A percentile compares a stretch with the other conserved stretches of the same genome.
Evolutionary conservation across 2,888 invertebrate genomes (phyloP).

Genomic region (Lissonota sp.): DNA sequence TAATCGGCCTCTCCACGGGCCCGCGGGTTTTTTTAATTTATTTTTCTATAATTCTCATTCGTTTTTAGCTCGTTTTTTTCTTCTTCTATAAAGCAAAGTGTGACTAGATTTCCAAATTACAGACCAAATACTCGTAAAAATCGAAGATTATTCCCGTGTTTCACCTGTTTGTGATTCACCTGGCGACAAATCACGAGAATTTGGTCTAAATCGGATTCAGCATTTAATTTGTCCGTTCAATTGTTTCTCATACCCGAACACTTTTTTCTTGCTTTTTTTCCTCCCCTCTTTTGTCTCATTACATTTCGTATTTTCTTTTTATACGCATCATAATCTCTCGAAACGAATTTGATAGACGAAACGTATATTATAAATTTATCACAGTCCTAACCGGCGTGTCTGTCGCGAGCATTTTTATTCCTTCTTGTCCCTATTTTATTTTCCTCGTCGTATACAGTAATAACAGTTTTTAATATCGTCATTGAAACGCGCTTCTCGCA

Average conservation of each 20-base stretch:
- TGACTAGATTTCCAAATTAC: constrained; percentile 60
- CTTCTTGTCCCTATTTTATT: constrained; percentile 15
- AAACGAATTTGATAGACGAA: constrained; percentile 61
- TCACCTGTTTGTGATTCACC: not conserved
- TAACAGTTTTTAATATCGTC: constrained; percentile 46
- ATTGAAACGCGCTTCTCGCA: constrained; percentile 47
- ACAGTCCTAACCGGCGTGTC: constrained; percentile 70
- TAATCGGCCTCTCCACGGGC: constrained; percentile 54
- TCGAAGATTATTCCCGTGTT: constrained; percentile 5
- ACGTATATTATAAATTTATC: constrained; percentile 69
- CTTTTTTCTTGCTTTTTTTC: constrained; percentile 19
- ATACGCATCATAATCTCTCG: constrained; percentile 31
- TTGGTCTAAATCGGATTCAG: not conserved
- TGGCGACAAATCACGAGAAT: constrained; percentile 5
- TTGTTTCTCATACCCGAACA: constrained; percentile 33
- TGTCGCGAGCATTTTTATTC: constrained; percentile 53
- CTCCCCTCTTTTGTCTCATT: constrained; percentile 21
- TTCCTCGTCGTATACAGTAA: constrained; percentile 57
- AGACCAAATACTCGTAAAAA: constrained; percentile 20
- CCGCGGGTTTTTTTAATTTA: constrained; percentile 54
- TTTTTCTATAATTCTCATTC: constrained; percentile 36
- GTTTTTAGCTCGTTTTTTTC: constrained; percentile 30
- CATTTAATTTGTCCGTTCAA: not conserved
- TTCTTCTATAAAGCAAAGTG: constrained; percentile 57
- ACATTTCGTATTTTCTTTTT: constrained; percentile 29